Conservation (phyloP, 64 coral and sea anemone species). For the Montipora foliosa region DNA sequence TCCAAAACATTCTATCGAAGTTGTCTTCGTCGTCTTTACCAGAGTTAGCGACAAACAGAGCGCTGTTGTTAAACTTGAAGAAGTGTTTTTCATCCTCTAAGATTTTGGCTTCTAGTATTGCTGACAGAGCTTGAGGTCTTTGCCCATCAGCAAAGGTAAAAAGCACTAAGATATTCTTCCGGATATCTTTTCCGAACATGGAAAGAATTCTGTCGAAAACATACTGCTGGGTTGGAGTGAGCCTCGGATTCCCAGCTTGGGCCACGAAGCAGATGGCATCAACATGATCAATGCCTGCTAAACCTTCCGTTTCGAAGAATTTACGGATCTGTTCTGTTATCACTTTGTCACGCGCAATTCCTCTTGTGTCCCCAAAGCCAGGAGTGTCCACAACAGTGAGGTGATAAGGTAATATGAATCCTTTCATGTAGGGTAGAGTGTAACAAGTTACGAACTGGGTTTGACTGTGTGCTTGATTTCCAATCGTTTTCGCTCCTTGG, state of each 20-base stretch:
- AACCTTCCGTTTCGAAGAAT: conserved; percentile 55
- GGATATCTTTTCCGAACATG: conserved; percentile 77
- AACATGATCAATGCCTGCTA: conserved; percentile 67
- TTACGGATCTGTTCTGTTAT: conserved; percentile 39
- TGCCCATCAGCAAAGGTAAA: conserved; percentile 67
- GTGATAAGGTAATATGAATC: conserved; percentile 45
- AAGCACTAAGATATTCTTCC: conserved; percentile 57
- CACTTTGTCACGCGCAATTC: conserved; percentile 47
- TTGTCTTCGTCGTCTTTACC: conserved; percentile 42
- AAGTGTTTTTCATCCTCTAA: neutral
- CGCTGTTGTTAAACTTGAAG: conserved; percentile 58
- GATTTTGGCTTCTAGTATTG: conserved; percentile 18
- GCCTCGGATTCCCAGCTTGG: conserved; percentile 59
- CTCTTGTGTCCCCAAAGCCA: conserved; percentile 5
- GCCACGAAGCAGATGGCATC: conserved; percentile 64
- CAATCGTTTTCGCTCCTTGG: neutral
- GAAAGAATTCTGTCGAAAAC: conserved; percentile 64
- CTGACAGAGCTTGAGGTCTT: conserved; percentile 51
- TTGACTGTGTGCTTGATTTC: conserved; percentile 17
- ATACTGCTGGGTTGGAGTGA: conserved; percentile 58
- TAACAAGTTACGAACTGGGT: conserved; percentile 57
- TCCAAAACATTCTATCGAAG: conserved; percentile 59
- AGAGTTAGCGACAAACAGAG: conserved; percentile 51
- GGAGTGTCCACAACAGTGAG: neutral
- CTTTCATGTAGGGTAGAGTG: conserved; percentile 46